These are phyloP conservation scores for Echeneis naucrates DNA, from an alignment of 2,797 vertebrate genomes.

Conservation along the genomic window DNA sequence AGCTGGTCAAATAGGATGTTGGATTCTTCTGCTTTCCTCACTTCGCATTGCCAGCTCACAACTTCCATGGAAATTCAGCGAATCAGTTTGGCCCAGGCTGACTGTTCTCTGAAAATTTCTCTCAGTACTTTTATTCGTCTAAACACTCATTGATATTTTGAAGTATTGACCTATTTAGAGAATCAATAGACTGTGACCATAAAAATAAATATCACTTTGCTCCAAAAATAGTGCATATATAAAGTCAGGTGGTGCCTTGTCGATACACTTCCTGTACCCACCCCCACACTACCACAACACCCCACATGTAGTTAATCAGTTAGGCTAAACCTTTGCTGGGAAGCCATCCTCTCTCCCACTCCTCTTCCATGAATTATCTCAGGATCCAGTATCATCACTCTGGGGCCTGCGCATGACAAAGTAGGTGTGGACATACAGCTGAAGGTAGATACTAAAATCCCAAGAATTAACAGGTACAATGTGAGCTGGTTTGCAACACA, in stretches of 20 bases:
- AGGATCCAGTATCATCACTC: slow-evolving; percentile 21
- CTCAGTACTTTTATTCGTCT: slow-evolving; percentile 14
- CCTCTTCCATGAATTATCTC: slow-evolving; percentile 24
- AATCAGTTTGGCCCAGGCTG: slow-evolving; percentile 7
- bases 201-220: slow-evolving; percentile 34
- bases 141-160: slow-evolving; percentile 43
- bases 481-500: slow-evolving; percentile 64
- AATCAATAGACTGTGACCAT: slow-evolving; percentile 60
- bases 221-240: slow-evolving; percentile 58
- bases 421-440: slow-evolving; percentile 15
- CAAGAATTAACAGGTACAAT: slow-evolving; percentile 51
- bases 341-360: slow-evolving; percentile 26
- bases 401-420: background rate
- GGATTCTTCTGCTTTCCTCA: slow-evolving; percentile 8
- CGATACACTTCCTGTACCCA: slow-evolving; percentile 40
- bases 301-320: slow-evolving; percentile 40
- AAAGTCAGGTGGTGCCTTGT: slow-evolving; percentile 22
- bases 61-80: slow-evolving; percentile 31
- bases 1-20: background rate
- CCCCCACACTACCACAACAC: background rate
- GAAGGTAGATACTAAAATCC: slow-evolving; percentile 8
- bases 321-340: slow-evolving; percentile 46
- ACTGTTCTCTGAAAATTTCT: slow-evolving; percentile 16
- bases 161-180: slow-evolving; percentile 55
- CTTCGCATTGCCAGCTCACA: slow-evolving; percentile 8